Evolutionary conservation across 2,888 invertebrate genomes (phyloP), one percentile per base, ranked within the genome.

Genomic region (Tachina lurida): DNA sequence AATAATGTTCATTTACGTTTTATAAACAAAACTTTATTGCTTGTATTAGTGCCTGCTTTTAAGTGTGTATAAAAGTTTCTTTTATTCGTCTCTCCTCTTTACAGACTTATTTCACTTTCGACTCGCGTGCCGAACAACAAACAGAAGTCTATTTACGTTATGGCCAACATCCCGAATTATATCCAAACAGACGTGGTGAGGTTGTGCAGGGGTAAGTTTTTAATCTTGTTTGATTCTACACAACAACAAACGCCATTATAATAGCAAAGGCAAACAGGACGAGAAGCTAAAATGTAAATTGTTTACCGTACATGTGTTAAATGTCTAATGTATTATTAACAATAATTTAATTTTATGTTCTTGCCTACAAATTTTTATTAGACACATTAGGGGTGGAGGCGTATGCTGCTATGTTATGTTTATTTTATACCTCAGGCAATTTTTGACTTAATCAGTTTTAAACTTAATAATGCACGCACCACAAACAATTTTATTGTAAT

Each of bases 111-210:
- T 96, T 96, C 93, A 95, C 96, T 90, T 96, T 96, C 93, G 96
- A 96, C 92, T 96, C 96, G 88, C 95, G 97, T 88, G 97, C 97
- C 60, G 98, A 98, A 92, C 97, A 97, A 91, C 97, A 97, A 93
- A 96, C 96, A 90, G 97, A 97, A 93, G 97, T 97, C 63, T 97
- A 97, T 91, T 94, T 97, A 74, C 94, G 98, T 87, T 98, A 97
- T 91, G 98, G 98, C n/a, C 97, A 97, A 90, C 97, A 97, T 94
- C 97, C 98, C 52, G 97, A 98, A 92, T 94, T 98, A 31, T 98
- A 98, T 92, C 98, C 98, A 1, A 97, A 97, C 91, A 94, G 98
- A 87, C 94, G 98, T 87, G 98, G 98, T 1, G 97, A 97, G 93
- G 95, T 97, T 22, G 96, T 97, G 1, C 95, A 97, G 80, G 97